A percentile compares a stretch with the other conserved stretches of the same genome.
phyloP scores from a whole-genome alignment of 2,797 vertebrate genomes.

The Xenopus petersii region DNA sequence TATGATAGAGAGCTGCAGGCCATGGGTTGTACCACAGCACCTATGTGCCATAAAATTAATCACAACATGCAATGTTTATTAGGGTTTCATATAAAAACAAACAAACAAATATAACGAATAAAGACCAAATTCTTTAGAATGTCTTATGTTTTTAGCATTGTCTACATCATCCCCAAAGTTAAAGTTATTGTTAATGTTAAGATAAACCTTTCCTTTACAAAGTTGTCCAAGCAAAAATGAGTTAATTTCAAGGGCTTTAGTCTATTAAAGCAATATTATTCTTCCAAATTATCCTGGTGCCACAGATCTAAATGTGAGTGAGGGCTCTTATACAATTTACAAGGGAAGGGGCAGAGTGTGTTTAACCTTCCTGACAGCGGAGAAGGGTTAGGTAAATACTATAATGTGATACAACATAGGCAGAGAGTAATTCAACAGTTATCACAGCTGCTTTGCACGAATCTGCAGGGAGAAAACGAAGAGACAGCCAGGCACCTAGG shows the following conservation, averaged over 20 bases:
- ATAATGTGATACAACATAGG: slow-evolving; percentile 41
- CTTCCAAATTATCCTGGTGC: slow-evolving; percentile 20
- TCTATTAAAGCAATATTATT: slow-evolving; percentile 18
- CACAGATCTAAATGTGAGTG: slow-evolving; percentile 21
- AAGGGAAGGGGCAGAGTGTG: slow-evolving; percentile 25
- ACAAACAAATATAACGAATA: too few relatives aligned
- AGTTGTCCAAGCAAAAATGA: neutral
- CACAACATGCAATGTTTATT: too few relatives aligned
- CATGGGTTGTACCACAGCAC: too few relatives aligned
- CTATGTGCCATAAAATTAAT: too few relatives aligned
- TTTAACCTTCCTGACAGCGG: slow-evolving; percentile 46
- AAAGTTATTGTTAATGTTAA: too few relatives aligned
- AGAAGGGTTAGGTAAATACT: slow-evolving; percentile 43
- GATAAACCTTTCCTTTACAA: neutral
- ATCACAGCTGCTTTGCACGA: slow-evolving; percentile 45
- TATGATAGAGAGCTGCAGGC: too few relatives aligned
- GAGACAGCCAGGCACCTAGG: slow-evolving; percentile 38
- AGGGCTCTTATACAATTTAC: slow-evolving; percentile 26
- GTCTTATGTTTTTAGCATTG: too few relatives aligned
- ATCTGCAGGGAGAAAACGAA: slow-evolving; percentile 30
- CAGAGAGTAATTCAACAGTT: slow-evolving; percentile 33
- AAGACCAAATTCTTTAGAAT: too few relatives aligned
- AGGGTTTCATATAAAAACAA: too few relatives aligned
- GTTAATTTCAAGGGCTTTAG: neutral
- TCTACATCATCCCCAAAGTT: too few relatives aligned